Evolutionary conservation across 2,797 vertebrate species (phyloP).

Genomic region (Allobates femoralis): DNA sequence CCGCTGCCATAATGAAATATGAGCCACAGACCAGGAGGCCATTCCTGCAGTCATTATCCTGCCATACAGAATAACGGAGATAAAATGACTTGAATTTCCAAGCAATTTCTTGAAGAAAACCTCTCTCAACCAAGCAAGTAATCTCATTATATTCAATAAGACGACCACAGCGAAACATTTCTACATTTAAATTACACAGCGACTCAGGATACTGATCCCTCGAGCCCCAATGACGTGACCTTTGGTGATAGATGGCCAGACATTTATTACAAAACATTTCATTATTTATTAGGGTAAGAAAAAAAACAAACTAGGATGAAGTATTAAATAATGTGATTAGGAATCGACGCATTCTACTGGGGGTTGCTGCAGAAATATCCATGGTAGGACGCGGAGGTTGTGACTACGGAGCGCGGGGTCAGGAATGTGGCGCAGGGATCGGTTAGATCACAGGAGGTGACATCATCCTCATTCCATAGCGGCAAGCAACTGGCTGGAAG

Average conservation of each 20-base stretch:
- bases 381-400: not conserved
- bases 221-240: not conserved
- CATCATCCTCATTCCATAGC: constrained; percentile 41
- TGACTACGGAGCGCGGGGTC: not conserved
- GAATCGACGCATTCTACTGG: not conserved
- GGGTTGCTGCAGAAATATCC: not conserved
- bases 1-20: not conserved
- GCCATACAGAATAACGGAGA: not conserved
- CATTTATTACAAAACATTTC: not conserved
- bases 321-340: not conserved
- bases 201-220: not conserved
- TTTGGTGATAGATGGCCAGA: not conserved
- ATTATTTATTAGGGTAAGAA: not conserved
- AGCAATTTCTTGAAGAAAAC: constrained; percentile 28
- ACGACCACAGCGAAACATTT: not conserved
- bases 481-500: constrained; percentile 18
- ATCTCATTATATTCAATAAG: constrained; percentile 17
- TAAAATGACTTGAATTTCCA: constrained; percentile 32
- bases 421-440: constrained; percentile 7
- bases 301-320: not conserved
- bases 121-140: constrained; percentile 25
- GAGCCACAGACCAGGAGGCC: not conserved
- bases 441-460: constrained; percentile 32
- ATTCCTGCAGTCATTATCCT: constrained; percentile 20
- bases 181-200: not conserved